Conservation (phyloP, 2,888 invertebrate species). For the Thyatira batis region DNA sequence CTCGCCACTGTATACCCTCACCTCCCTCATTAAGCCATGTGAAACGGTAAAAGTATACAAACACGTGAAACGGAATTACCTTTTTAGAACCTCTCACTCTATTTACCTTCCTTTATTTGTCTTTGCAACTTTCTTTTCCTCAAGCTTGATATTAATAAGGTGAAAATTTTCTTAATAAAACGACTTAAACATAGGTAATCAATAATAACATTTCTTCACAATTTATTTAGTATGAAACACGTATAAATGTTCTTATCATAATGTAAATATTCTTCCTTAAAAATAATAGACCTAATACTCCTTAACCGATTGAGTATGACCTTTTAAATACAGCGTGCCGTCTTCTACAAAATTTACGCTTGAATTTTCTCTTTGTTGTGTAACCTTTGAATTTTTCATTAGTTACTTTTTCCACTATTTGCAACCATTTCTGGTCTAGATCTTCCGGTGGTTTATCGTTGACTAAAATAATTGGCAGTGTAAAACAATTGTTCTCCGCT, state of each 20-base stretch:
- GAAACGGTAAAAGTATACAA: neutral
- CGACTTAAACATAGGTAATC: no score
- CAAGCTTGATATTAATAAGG: no score
- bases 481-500: conserved; percentile 35
- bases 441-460: conserved; percentile 72
- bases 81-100: neutral
- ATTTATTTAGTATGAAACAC: neutral
- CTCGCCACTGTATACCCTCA: neutral
- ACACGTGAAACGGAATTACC: neutral
- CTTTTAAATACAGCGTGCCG: conserved; percentile 67
- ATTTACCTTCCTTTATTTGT: neutral
- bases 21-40: neutral
- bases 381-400: conserved; percentile 61
- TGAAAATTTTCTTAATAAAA: no score
- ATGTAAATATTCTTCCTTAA: neutral
- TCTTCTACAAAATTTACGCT: conserved; percentile 67
- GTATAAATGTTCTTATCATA: no score
- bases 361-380: conserved; percentile 57
- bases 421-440: conserved; percentile 65
- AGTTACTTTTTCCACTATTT: conserved; percentile 52
- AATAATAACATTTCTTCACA: neutral
- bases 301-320: conserved; percentile 68
- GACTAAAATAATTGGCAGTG: conserved; percentile 68
- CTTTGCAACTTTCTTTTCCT: no score
- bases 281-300: neutral